Evolutionary conservation across 2,113 vertebrate species (phyloP), one percentile per base, ranked within the genome.

Genomic region (Chlamydotis undulata): DNA sequence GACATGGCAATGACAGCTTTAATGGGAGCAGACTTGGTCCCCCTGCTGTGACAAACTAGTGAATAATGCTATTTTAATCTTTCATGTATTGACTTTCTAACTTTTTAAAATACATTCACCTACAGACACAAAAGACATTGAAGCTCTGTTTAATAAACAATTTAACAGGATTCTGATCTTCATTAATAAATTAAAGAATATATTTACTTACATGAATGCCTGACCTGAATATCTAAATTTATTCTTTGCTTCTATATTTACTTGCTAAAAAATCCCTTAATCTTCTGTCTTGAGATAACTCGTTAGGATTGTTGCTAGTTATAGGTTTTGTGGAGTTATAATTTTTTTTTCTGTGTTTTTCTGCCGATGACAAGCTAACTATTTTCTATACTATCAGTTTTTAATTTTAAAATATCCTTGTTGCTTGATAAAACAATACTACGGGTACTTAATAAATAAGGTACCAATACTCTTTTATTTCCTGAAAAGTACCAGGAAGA

Each of bases 61-160:
- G 94, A 97, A 93, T 90, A 97, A 97, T 86, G 91, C 63, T 50
- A 24, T 97, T 96, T 94, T 90, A 97, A 97, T 97, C 91, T 94
- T 93, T 89, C 37, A 84, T 90, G 77, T 94, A 93, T 95, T 96
- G 92, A 95, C 89, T 95, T 89, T 70, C 75, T 94, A 67, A 52
- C 90, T 87, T 81, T 96, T 90, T 93, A 96, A 95, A 89, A 87
- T 93, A 67, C 45, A 79, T 76, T 68, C 57, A 23, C 56, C 91
- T 91, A 59, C 18, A 78, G 86, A 89, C 83, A 90, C 25, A 92
- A 89, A 89, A 95, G 77, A 76, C 53, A 89, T 10, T 76, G 64
- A 90, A 84, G 77, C 67, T 97, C 43, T 77, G 31, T 95, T 97
- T 95, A 96, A 89, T 94, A 95, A 97, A 94, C 94, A 94, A 75